phyloP scores from a whole-genome alignment of 2,113 vertebrate genomes.

The Vireo altiloquus region DNA sequence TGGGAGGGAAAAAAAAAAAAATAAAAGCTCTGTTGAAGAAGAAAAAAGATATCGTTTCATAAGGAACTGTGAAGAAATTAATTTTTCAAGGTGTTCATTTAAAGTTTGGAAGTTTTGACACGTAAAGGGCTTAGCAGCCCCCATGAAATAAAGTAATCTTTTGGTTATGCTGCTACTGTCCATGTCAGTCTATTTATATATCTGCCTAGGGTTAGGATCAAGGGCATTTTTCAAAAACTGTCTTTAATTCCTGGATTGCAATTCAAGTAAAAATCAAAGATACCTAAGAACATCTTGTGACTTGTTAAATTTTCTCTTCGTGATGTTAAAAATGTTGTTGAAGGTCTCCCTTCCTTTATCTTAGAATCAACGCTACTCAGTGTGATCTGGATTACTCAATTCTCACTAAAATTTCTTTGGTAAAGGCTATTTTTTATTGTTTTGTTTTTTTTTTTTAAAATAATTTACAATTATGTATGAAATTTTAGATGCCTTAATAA shows the following conservation, averaged over 20 bases:
- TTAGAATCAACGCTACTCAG: constrained; percentile 47
- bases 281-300: constrained; percentile 56
- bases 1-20: neutral
- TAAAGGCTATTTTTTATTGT: constrained; percentile 13
- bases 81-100: constrained; percentile 51
- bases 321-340: constrained; percentile 65
- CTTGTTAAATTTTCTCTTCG: constrained; percentile 63
- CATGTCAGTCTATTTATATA: constrained; percentile 64
- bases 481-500: constrained; percentile 43
- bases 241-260: constrained; percentile 72
- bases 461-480: neutral
- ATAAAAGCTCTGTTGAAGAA: neutral
- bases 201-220: constrained; percentile 67
- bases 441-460: neutral
- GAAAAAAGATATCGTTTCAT: neutral
- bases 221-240: constrained; percentile 52
- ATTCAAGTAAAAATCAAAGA: constrained; percentile 73
- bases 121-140: constrained; percentile 51
- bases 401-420: constrained; percentile 14
- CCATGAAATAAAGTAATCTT: constrained; percentile 48
- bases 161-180: constrained; percentile 11
- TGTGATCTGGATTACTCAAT: constrained; percentile 56
- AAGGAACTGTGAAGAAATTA: constrained; percentile 7
- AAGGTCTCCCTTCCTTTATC: constrained; percentile 62
- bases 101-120: constrained; percentile 55